Evolutionary conservation across 2,888 invertebrate species (phyloP).

Genomic region (Rhaphigaster nebulosa): DNA sequence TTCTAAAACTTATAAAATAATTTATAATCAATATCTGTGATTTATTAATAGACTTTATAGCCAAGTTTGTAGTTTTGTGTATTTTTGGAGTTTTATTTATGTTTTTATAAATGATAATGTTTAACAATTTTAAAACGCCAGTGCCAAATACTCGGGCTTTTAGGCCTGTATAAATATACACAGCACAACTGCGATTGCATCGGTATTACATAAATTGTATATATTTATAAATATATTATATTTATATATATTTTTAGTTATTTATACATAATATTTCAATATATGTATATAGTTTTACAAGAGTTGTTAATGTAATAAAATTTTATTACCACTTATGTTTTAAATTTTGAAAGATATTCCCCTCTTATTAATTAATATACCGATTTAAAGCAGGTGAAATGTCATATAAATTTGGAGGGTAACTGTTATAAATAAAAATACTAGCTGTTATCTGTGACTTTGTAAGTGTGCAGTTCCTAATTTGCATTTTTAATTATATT

Average conservation of each 20-base stretch:
- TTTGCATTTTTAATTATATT: too few relatives aligned
- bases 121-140: slow-evolving; percentile 10
- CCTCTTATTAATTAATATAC: not conserved
- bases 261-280: slow-evolving; percentile 10
- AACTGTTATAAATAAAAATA: not conserved
- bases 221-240: slow-evolving; percentile 31
- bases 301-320: slow-evolving; percentile 44
- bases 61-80: slow-evolving; percentile 30
- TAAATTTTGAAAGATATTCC: not conserved
- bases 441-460: too few relatives aligned
- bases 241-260: slow-evolving; percentile 18
- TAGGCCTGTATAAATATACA: not conserved
- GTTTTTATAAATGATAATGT: not conserved
- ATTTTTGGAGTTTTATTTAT: slow-evolving; percentile 23
- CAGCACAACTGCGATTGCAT: not conserved
- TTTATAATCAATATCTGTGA: slow-evolving; percentile 25
- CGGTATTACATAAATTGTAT: not conserved
- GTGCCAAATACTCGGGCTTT: slow-evolving; percentile 8
- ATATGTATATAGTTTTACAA: slow-evolving; percentile 29
- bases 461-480: too few relatives aligned
- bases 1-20: not conserved
- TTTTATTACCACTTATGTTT: not conserved
- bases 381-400: not conserved
- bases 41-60: slow-evolving; percentile 19
- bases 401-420: not conserved